These are phyloP conservation scores for Hydrophis major DNA, from an alignment of 2,797 vertebrate genomes.

Conservation along the genomic window DNA sequence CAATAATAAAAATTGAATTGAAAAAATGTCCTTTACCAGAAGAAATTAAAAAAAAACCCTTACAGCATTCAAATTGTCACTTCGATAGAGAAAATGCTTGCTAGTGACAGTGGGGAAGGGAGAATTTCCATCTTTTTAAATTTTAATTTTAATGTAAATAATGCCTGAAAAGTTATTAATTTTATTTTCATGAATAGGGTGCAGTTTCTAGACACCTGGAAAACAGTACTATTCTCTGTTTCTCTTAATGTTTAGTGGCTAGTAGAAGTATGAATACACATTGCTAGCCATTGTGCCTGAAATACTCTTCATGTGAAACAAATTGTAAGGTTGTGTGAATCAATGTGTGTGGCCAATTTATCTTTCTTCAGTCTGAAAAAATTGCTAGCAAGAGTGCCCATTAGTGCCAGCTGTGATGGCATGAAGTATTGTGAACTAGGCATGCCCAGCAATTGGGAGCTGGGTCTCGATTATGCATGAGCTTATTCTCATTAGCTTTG, in stretches of 20 bases:
- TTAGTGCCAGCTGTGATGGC: conserved; percentile 21
- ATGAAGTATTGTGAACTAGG: conserved; percentile 21
- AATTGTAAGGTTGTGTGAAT: conserved; percentile 22
- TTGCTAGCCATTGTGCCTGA: conserved; percentile 41
- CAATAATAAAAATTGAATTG: neutral
- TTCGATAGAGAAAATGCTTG: conserved; percentile 6
- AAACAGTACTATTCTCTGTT: conserved; percentile 32
- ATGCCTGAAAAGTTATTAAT: neutral
- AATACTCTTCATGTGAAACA: conserved; percentile 45
- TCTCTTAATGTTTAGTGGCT: conserved; percentile 26
- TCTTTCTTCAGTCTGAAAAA: conserved; percentile 38
- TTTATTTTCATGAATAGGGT: neutral
- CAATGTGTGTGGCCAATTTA: conserved; percentile 14
- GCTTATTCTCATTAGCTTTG: conserved; percentile 14
- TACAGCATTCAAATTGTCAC: conserved; percentile 9
- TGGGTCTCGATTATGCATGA: conserved; percentile 23
- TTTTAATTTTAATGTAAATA: neutral
- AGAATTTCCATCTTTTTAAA: neutral
- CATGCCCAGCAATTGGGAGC: neutral
- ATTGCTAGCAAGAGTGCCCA: conserved; percentile 11
- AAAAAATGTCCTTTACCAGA: conserved; percentile 11
- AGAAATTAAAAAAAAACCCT: conserved; percentile 9
- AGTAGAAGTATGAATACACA: neutral
- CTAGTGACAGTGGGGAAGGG: neutral
- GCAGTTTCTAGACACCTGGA: conserved; percentile 1